Conservation (phyloP, 2,888 invertebrate species). For the Yponomeuta cagnagella region DNA sequence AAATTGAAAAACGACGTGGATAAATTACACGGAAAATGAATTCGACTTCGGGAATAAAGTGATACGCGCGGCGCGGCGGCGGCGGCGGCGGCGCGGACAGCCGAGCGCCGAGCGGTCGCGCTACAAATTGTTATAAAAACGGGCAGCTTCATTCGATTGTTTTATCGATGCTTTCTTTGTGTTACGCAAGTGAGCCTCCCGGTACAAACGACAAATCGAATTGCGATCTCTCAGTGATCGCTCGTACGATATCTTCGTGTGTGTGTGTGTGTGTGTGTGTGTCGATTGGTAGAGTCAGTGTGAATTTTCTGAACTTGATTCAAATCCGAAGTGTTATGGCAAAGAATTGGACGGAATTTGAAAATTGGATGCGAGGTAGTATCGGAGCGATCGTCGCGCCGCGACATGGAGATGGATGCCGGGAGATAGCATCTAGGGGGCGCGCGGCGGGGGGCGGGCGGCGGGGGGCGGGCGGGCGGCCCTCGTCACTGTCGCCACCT, state of each 20-base stretch:
- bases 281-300: too few species aligned
- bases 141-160: slow-evolving; percentile 21
- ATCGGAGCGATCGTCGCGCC: neutral
- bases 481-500: neutral
- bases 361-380: neutral
- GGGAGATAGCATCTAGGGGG: slow-evolving; percentile 10
- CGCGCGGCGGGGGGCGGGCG: slow-evolving; percentile 9
- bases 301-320: too few species aligned
- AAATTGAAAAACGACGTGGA: slow-evolving; percentile 15
- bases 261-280: too few species aligned
- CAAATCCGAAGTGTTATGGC: neutral
- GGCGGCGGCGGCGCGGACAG: slow-evolving; percentile 26
- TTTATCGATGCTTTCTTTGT: slow-evolving; percentile 16
- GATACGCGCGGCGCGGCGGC: slow-evolving; percentile 26
- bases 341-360: neutral
- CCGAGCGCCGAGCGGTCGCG: slow-evolving; percentile 36
- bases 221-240: neutral
- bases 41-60: slow-evolving; percentile 33
- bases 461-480: slow-evolving; percentile 21
- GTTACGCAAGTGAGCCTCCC: slow-evolving; percentile 7
- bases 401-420: slow-evolving; percentile 18
- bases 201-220: neutral
- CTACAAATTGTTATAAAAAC: slow-evolving; percentile 49
- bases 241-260: too few species aligned
- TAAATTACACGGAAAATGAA: slow-evolving; percentile 28